Evolutionary conservation across 2,113 vertebrate species (phyloP).

Genomic region (Nycticebus coucang): DNA sequence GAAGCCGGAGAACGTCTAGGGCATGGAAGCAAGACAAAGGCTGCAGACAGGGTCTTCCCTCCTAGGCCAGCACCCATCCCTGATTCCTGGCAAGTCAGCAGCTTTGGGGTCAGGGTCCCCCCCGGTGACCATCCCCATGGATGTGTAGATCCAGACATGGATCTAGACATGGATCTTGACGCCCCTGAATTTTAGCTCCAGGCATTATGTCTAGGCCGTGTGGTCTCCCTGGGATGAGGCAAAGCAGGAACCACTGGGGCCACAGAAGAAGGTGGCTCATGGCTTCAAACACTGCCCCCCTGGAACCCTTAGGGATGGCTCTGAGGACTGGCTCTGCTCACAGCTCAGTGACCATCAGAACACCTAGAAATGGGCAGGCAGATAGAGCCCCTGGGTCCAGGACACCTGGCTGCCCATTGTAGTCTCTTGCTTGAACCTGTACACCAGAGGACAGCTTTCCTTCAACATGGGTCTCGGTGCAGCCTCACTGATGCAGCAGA

Average conservation of each 20-base stretch:
- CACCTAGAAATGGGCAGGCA: fast-evolving
- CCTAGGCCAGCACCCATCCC: no score
- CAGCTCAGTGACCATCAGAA: neutral
- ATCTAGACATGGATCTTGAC: neutral
- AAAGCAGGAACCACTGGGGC: neutral
- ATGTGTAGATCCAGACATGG: neutral
- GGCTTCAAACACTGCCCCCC: neutral
- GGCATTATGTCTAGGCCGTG: neutral
- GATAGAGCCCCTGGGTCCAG: neutral
- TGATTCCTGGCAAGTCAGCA: neutral
- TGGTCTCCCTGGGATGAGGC: neutral
- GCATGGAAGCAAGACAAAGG: neutral
- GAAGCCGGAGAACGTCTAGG: neutral
- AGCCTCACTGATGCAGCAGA: neutral
- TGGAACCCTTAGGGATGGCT: neutral
- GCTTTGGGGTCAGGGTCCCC: no score
- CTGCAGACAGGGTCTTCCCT: neutral
- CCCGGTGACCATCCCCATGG: fast-evolving
- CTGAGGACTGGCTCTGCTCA: neutral
- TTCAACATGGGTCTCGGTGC: neutral
- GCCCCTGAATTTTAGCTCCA: neutral
- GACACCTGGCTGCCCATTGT: neutral
- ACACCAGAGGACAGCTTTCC: fast-evolving
- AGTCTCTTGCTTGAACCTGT: neutral
- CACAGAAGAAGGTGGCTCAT: neutral